Base-by-base conservation (phyloP, 2,888 invertebrate genomes). In the Agrochola lychnidis region DNA sequence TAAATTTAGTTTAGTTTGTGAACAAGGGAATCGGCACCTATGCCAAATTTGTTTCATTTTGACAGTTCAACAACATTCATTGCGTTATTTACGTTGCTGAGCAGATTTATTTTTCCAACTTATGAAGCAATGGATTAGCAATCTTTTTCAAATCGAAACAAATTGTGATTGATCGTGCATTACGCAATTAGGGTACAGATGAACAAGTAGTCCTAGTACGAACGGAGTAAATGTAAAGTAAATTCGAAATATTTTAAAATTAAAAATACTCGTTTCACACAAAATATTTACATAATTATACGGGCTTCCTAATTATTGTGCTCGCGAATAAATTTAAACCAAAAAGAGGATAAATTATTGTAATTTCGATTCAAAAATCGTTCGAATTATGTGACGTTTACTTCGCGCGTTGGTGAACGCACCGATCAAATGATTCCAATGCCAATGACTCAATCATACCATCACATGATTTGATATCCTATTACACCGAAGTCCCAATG, bases 401-500 rank as follows among this genome's bases (percentile, higher is more conserved):
- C 16, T 40, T n/a, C n/a, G 14, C 40, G n/a, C 2, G 2, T 40
- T 22, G 22, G 22, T 59, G 72, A 69, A 76, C 61, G 25, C 61
- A 66, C 51, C 56, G 59, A 70, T 61, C 22, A 61, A 63, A 63
- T 61, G 59, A 63, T 70, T 61, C 40, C 19, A 78, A 67, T 81
- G 81, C 40, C 19, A 78, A 67, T 81, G 81, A 81, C 77, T 83
- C 81, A 79, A 75, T 74, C 59, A 30, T 30, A 14, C 71, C 59
- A 70, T 79, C 78, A 75, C 71, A 73, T 84, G 81, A 75, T 87
- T 87, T 79, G 70, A 82, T 87, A 87, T 86, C 76, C 78, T 85
- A 87, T 89, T 85, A 87, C 70, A 72, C 73, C 70, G 76, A 68
- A 85, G 70, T 73, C 78, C 66, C 56, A 75, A 81, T 68, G 51